Percentiles rank a stretch among this genome's conserved stretches.
phyloP scores from a whole-genome alignment of 2,888 invertebrate species.

The Thymelicus lineola region DNA sequence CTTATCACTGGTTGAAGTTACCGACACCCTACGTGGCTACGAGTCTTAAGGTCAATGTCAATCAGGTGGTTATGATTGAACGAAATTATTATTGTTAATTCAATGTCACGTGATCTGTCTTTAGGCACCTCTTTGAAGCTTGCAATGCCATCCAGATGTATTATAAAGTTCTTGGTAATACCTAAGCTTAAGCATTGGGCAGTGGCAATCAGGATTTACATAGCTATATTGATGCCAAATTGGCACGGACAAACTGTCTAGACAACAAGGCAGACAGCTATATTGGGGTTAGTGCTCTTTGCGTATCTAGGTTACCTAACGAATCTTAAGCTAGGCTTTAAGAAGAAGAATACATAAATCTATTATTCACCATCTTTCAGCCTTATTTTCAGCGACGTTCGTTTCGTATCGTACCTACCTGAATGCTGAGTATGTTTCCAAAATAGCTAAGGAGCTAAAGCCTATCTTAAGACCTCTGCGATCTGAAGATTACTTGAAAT shows the following conservation, averaged over 20 bases:
- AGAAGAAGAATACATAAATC: constrained; percentile 14
- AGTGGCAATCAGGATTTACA: constrained; percentile 7
- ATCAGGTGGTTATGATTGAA: no score
- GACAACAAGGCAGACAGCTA: constrained; percentile 38
- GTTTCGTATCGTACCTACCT: no score
- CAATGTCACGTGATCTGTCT: no score
- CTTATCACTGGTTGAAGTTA: no score
- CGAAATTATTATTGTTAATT: no score
- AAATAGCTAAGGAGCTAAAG: no score
- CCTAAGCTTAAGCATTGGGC: not conserved
- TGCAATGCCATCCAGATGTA: no score
- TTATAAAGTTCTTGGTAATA: not conserved
- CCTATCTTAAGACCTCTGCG: no score
- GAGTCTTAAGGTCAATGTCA: no score
- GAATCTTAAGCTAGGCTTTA: constrained; percentile 21
- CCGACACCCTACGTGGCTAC: no score
- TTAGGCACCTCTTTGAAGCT: no score
- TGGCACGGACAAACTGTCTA: constrained; percentile 35
- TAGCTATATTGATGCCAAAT: constrained; percentile 42
- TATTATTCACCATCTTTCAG: not conserved
- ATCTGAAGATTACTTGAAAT: no score
- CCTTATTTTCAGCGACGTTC: not conserved
- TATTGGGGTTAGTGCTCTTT: constrained; percentile 28
- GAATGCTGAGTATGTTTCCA: not conserved
- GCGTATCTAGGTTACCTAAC: constrained; percentile 32